Percentiles rank a stretch among this genome's conserved stretches.
These are phyloP conservation scores for Poliocrania exsul DNA, from an alignment of 2,797 vertebrate genomes.

Conservation along the genomic window DNA sequence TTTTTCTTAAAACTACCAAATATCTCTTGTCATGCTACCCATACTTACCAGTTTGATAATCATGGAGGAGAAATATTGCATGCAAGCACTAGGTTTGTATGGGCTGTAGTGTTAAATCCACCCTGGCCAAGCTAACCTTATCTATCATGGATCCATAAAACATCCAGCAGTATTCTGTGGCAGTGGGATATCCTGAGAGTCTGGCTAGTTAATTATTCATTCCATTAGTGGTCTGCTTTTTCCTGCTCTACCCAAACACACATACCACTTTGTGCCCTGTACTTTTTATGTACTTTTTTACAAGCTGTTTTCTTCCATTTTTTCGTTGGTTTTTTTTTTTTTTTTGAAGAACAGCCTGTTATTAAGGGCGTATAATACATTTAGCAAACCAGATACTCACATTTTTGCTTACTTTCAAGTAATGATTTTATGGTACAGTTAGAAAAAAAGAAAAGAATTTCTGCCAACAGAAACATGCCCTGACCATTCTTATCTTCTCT, in stretches of 20 bases:
- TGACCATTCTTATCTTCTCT: background rate
- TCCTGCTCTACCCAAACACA: background rate
- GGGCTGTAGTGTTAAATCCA: background rate
- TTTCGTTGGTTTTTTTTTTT: background rate
- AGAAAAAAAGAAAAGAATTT: background rate
- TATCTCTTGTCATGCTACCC: background rate
- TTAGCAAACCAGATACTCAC: background rate
- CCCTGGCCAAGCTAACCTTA: background rate
- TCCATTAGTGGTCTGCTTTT: background rate
- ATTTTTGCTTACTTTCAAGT: background rate
- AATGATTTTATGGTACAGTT: background rate
- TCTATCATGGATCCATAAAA: background rate
- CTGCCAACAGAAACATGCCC: background rate
- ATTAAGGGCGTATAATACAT: background rate
- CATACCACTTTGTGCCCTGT: background rate
- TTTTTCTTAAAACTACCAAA: background rate
- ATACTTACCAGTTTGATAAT: background rate
- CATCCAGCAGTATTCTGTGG: background rate
- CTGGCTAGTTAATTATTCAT: background rate
- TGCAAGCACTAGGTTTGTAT: background rate
- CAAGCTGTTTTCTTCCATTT: fast-evolving
- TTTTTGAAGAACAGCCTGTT: background rate
- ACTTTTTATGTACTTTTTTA: background rate
- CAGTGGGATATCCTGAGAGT: background rate
- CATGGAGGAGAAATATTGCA: background rate